Evolutionary conservation across 2,888 invertebrate genomes (phyloP).

Genomic region (Drosophila monieri): DNA sequence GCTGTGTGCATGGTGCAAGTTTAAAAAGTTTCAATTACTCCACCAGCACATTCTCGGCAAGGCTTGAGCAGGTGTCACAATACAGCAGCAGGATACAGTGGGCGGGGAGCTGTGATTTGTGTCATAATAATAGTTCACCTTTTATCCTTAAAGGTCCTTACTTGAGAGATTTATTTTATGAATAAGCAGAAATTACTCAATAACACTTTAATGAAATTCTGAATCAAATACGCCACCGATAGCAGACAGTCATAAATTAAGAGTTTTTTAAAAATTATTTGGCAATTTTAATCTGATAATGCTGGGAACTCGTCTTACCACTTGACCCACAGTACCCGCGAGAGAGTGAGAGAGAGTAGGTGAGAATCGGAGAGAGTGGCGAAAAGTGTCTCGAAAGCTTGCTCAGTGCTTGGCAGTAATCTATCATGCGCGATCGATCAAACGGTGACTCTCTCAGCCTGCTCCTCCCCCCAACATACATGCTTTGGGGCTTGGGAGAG

Average conservation of each 20-base stretch:
- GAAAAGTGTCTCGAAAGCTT: slow-evolving; percentile 20
- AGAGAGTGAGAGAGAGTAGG: slow-evolving; percentile 12
- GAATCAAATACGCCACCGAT: slow-evolving; percentile 1
- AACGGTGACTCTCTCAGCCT: slow-evolving; percentile 4
- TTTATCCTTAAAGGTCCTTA: background rate
- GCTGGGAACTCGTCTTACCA: slow-evolving; percentile 1
- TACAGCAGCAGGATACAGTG: slow-evolving; percentile 43
- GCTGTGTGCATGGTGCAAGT: slow-evolving; percentile 40
- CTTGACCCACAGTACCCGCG: slow-evolving; percentile 37
- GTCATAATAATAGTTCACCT: background rate
- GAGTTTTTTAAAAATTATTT: slow-evolving; percentile 7
- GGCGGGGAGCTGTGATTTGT: background rate
- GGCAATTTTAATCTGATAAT: slow-evolving; percentile 25
- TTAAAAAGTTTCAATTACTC: slow-evolving; percentile 51
- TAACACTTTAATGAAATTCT: background rate
- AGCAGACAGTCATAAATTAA: slow-evolving; percentile 20
- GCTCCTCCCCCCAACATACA: slow-evolving; percentile 14
- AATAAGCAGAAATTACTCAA: background rate
- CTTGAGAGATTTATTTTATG: background rate
- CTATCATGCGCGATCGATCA: slow-evolving; percentile 49
- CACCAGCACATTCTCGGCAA: slow-evolving; percentile 24
- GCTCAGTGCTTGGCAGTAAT: slow-evolving; percentile 31
- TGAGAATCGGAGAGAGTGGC: slow-evolving; percentile 7
- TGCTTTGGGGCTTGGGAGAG: slow-evolving; percentile 9
- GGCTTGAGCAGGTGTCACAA: slow-evolving; percentile 41